These are phyloP conservation scores for Cherax destructor DNA, from an alignment of 1,140 invertebrate genomes.

Conservation along the genomic window DNA sequence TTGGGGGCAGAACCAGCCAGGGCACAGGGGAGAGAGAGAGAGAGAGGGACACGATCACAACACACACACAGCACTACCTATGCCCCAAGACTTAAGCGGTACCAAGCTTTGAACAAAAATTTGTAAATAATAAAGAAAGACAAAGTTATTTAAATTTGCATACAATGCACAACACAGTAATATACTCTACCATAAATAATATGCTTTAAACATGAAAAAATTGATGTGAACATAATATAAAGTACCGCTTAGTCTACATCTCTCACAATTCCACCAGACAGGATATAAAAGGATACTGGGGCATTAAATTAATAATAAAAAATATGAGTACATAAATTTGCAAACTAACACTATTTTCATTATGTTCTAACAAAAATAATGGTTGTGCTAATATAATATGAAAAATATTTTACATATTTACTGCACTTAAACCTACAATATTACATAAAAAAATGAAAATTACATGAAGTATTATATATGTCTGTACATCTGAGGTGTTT, in stretches of 20 bases:
- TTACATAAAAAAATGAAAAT: background rate
- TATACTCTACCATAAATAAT: background rate
- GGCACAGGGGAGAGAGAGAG: slow-evolving; percentile 56
- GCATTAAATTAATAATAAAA: slow-evolving; percentile 16
- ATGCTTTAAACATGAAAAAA: background rate
- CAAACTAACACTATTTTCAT: slow-evolving; percentile 9
- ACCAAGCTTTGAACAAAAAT: background rate
- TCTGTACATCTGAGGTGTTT: slow-evolving; percentile 45
- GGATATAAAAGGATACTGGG: slow-evolving; percentile 41
- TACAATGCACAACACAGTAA: background rate
- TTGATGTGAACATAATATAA: background rate
- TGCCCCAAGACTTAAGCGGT: slow-evolving; percentile 28
- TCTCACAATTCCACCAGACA: slow-evolving; percentile 49
- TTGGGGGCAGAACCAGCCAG: slow-evolving; percentile 52
- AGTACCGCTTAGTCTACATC: slow-evolving; percentile 41
- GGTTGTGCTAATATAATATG: slow-evolving; percentile 1
- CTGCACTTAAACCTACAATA: background rate
- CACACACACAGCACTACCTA: slow-evolving; percentile 56
- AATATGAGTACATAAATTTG: slow-evolving; percentile 9
- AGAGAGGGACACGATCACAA: slow-evolving; percentile 63
- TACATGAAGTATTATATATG: background rate
- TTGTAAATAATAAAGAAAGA: background rate
- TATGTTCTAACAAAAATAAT: background rate
- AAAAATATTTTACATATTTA: slow-evolving; percentile 3
- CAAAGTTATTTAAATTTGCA: background rate